phyloP scores from a whole-genome alignment of 2,113 vertebrate genomes.

The Thermophis baileyi region DNA sequence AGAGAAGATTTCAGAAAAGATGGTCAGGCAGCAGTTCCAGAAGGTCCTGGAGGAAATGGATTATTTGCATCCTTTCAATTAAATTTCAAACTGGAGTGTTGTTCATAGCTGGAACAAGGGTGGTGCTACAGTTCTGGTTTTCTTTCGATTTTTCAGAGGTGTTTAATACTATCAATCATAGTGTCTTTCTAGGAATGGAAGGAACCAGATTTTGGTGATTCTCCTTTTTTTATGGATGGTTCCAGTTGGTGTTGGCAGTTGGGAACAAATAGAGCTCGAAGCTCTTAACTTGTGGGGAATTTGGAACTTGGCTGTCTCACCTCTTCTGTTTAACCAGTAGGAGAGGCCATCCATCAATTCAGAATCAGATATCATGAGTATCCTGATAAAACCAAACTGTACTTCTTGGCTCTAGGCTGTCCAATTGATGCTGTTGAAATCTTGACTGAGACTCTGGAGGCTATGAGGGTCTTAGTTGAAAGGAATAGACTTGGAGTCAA shows the following conservation, averaged over 20 bases:
- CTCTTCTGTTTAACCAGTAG: neutral
- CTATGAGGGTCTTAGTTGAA: neutral
- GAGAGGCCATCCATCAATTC: neutral
- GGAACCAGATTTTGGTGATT: neutral
- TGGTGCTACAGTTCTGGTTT: neutral
- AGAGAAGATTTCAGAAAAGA: neutral
- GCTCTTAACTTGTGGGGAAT: neutral
- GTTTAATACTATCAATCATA: neutral
- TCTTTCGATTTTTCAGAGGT: neutral
- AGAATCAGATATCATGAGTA: neutral
- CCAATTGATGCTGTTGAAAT: neutral
- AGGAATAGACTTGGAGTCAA: neutral
- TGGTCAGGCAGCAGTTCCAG: neutral
- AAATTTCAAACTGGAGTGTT: neutral
- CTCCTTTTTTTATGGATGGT: neutral
- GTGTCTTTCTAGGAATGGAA: neutral
- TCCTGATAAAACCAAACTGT: neutral
- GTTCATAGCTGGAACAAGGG: neutral
- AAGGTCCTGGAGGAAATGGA: neutral
- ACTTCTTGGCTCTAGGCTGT: neutral
- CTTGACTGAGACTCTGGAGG: neutral
- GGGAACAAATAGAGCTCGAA: neutral
- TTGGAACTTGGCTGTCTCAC: neutral
- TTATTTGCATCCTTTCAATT: neutral
- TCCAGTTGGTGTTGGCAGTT: neutral